Base-by-base conservation (phyloP, 92 coral and sea anemone species). In the Scolanthus callimorphus region DNA sequence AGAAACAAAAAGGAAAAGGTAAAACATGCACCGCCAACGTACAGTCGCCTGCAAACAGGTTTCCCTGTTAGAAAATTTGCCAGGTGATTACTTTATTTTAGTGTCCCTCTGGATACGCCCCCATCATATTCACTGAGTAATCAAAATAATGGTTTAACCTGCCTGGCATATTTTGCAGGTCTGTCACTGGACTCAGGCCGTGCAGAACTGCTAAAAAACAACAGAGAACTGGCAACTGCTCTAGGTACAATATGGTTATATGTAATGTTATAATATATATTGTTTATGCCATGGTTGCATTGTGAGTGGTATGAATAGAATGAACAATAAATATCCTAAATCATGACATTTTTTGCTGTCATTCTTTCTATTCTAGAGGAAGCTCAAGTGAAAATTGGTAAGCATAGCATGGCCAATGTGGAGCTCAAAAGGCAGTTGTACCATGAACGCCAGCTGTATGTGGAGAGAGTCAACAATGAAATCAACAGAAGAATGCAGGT, bases 141-240 rank as follows among this genome's bases (percentile, higher is more conserved):
- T n/a, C n/a, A n/a, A n/a, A n/a, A n/a, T n/a, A n/a, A n/a, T n/a
- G n/a, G n/a, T n/a, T n/a, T n/a, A n/a, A n/a, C n/a, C n/a, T n/a
- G n/a, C n/a, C n/a, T 29, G 4, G 12, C 8, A 6, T 30, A 2
- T 56, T 11, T 56, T 34, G 49, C 28, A 56, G 63, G 58, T n/a
- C 21, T 20, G 23, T 17, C 19, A 13, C 13, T 37, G n/a, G 75
- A 68, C 2, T 45, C 39, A 31, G 41, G 24, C 26, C 30, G 4
- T 3, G 53, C 64, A 46, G 53, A 51, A 31, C 63, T 68, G 10
- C 57, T 50, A 49, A 65, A 55, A 4, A 68, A 68, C 22, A 68
- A 68, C 34, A 39, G 75, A 57, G 64, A 29, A 43, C n/a, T 68
- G 11, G 75, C 75, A 17, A 47, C 57, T 53, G 75, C 75, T 9